Evolutionary conservation across 30 jellyfish, hydroid and myxozoan species (phyloP).

Genomic region (Clytia hemisphaerica): DNA sequence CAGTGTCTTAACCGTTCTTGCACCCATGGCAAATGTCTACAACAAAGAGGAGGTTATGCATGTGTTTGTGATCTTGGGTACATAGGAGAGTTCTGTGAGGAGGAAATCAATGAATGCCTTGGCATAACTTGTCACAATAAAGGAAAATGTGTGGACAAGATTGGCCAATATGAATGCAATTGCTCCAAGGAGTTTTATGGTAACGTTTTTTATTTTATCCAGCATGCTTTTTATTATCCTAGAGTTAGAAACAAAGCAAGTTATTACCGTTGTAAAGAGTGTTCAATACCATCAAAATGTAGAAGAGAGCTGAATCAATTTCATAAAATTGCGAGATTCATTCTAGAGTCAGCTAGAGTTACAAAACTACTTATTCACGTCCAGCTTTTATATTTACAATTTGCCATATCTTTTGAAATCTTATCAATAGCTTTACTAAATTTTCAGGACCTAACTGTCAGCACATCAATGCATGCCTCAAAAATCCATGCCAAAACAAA

Average conservation of each 20-base stretch:
- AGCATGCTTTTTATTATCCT: no score
- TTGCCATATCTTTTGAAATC: no score
- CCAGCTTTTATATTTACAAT: no score
- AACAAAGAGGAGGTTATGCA: conserved; percentile 36
- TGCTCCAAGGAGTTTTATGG: conserved; percentile 74
- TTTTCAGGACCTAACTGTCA: not conserved
- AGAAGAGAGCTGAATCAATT: no score
- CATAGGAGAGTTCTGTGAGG: conserved; percentile 50
- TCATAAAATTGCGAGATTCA: no score
- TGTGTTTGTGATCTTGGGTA: conserved; percentile 70
- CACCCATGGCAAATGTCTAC: conserved; percentile 63
- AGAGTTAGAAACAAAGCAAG: no score
- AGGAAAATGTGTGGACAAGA: conserved; percentile 61
- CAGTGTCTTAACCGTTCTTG: conserved; percentile 58
- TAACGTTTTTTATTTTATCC: conserved; percentile 45
- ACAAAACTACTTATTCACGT: no score
- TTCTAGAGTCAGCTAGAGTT: no score
- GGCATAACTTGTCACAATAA: conserved; percentile 66
- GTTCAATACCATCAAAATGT: no score
- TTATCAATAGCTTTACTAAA: not conserved
- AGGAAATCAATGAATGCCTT: conserved; percentile 53
- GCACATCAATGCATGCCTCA: not conserved
- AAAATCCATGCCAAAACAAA: conserved; percentile 27
- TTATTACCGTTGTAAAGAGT: no score
- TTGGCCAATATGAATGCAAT: conserved; percentile 51